Base-by-base conservation (phyloP, 35 echinoderm and acorn worm species). In the Hemicentrotus pulcherrimus region DNA sequence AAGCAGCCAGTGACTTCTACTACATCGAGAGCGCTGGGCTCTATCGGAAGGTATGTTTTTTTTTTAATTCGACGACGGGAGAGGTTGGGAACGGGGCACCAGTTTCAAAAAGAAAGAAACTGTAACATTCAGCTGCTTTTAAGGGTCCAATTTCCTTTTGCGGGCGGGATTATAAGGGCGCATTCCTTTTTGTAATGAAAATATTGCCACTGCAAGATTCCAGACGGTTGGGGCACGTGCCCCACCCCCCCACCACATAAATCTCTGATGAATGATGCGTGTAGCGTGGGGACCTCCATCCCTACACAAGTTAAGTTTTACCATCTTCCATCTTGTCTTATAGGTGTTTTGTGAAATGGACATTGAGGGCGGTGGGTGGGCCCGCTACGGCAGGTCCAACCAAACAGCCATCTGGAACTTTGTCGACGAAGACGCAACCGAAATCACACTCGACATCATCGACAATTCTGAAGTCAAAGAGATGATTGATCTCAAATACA, bases 311-410 rank as follows among this genome's bases (percentile, higher is more conserved):
- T 30, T 0, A 86, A 15, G 1, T 33, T 45, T 33, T 45, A 18
- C 9, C n/a, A 32, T 32, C 19, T 89, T 15, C 87, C 87, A 24
- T 45, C 4, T 47, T 33, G 33, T 22, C 61, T 31, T 85, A 47
- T 11, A 95, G 95, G 95, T 95, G 15, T 95, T 92, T 52, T 95
- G 95, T 70, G 95, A 95, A 32, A 95, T 95, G 95, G 32, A 71
- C 47, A 14, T 61, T 32, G 50, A 46, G 0, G 88, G 31, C 0
- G 95, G 95, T 2, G 95, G 95, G 5, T 95, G 95, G 95, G 91
- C 59, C 46, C 95, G 95, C 14, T 95, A 91, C 89, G 95, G 95
- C 33, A n/a, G 18, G 31, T 52, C 32, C 48, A 47, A 46, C 89
- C 92, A 61, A 52, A 88, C 4, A 15, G 41, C 47, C 89, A 52